A percentile compares a stretch with the other conserved stretches of the same genome.
Conservation (phyloP, 1,140 invertebrate genomes). For the Orius laevigatus region DNA sequence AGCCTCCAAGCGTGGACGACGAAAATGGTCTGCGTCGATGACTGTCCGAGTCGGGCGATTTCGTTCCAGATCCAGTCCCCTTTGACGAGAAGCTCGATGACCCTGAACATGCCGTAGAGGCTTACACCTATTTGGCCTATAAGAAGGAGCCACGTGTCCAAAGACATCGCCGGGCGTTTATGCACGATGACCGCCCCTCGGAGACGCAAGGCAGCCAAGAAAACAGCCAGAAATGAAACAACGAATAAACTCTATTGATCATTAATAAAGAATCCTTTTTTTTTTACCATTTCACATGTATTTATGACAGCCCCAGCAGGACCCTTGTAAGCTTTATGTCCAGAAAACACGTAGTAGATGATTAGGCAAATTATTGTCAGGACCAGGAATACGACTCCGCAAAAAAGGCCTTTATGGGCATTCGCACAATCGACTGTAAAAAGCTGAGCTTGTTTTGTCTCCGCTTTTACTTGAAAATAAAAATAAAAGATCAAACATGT, state of each 20-base stretch:
- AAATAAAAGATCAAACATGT: background rate
- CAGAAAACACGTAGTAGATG: conserved; percentile 31
- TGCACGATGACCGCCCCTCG: too few species aligned
- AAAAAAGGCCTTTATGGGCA: conserved; percentile 50
- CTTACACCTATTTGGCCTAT: conserved; percentile 5
- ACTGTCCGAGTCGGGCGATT: conserved; percentile 23
- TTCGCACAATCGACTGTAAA: conserved; percentile 55
- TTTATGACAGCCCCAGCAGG: background rate
- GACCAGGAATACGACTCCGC: conserved; percentile 47
- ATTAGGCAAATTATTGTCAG: conserved; percentile 56
- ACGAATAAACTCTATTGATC: too few species aligned
- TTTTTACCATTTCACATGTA: conserved; percentile 2
- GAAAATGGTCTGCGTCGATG: conserved; percentile 39
- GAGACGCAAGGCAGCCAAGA: too few species aligned
- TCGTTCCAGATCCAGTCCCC: conserved; percentile 20
- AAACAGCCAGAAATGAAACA: too few species aligned
- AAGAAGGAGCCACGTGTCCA: conserved; percentile 24
- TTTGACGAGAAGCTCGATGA: conserved; percentile 5
- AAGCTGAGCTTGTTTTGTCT: conserved; percentile 26
- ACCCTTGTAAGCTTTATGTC: background rate
- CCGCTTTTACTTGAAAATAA: conserved; percentile 18
- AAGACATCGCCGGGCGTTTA: too few species aligned
- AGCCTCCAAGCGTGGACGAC: conserved; percentile 1
- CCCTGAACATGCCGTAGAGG: background rate
- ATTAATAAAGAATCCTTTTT: conserved; percentile 23